Evolutionary conservation across 2,888 invertebrate genomes (phyloP).

Genomic region (Bugula neritina): DNA sequence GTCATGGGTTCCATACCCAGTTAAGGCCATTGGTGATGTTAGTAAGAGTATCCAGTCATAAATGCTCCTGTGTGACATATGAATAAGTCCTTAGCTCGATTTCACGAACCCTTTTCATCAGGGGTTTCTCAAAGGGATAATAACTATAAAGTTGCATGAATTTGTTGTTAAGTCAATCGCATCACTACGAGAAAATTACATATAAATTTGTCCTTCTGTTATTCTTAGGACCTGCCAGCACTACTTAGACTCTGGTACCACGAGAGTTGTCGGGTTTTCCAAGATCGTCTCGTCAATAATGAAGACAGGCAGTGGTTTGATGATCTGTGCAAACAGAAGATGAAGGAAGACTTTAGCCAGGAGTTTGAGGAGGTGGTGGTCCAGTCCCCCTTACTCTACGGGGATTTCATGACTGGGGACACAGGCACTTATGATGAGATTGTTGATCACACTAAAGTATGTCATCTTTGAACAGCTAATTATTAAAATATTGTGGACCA

Average conservation of each 20-base stretch:
- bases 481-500: background rate
- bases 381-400: constrained; percentile 61
- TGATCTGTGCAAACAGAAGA: constrained; percentile 53
- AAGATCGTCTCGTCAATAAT: constrained; percentile 54
- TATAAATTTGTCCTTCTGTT: too few species aligned
- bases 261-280: constrained; percentile 53
- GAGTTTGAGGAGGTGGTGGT: constrained; percentile 58
- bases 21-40: too few species aligned
- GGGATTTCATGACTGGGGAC: constrained; percentile 60
- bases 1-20: too few species aligned
- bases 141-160: too few species aligned
- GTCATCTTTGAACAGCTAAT: too few species aligned
- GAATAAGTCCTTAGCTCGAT: too few species aligned
- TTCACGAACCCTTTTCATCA: too few species aligned
- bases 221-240: constrained; percentile 38
- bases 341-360: constrained; percentile 58
- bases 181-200: too few species aligned
- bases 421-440: constrained; percentile 62
- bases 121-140: too few species aligned
- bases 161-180: too few species aligned
- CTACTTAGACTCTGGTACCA: constrained; percentile 53
- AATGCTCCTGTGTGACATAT: too few species aligned
- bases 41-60: too few species aligned
- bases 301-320: constrained; percentile 52
- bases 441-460: constrained; percentile 60